Evolutionary conservation across 2,113 vertebrate genomes (phyloP), one percentile per base, ranked within the genome.

Genomic region (Zosterops borbonicus): DNA sequence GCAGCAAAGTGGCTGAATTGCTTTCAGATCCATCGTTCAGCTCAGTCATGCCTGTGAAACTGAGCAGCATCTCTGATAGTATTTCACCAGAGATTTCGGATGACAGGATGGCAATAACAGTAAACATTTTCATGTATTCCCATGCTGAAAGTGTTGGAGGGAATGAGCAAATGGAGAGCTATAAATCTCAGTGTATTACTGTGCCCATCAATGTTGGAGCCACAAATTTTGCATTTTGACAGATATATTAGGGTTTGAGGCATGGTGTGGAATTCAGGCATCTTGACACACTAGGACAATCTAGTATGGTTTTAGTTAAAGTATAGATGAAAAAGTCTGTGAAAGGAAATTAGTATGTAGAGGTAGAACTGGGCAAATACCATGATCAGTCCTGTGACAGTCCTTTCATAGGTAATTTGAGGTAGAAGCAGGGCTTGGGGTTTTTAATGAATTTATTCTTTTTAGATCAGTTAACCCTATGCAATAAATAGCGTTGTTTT

Each of bases 201-300:
- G 5, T 59, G 37, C 53, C 79, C 25, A 37, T 94, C 78, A 58
- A n/a, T 69, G 79, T 24, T 90, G 35, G 69, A 87, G 87, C 93
- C 67, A 65, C 78, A 77, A 5, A 60, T 85, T 86, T 62, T 50
- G 62, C 74, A 50, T 94, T 95, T 95, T 91, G 76, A 92, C 67
- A 92, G 79, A 42, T 87, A 71, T 16, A 60, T 87, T 84, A 60
- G 87, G 59, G 70, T 81, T 75, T 83, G 82, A 81, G 84, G 74
- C 79, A 53, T 24, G 83, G 75, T 9, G 8, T 73, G 89, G 73
- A 94, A 79, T 94, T 87, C 5, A 21, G 65, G 11, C 28, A 53
- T 62, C 42, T 67, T 55, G 65, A 76, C 71, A 64, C 5, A 1
- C 62, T 60, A 85, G 60, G 67, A 62, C 22, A 65, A 68, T 65